Conservation (phyloP, 2,113 vertebrate genomes). For the Thinocorus orbignyianus region DNA sequence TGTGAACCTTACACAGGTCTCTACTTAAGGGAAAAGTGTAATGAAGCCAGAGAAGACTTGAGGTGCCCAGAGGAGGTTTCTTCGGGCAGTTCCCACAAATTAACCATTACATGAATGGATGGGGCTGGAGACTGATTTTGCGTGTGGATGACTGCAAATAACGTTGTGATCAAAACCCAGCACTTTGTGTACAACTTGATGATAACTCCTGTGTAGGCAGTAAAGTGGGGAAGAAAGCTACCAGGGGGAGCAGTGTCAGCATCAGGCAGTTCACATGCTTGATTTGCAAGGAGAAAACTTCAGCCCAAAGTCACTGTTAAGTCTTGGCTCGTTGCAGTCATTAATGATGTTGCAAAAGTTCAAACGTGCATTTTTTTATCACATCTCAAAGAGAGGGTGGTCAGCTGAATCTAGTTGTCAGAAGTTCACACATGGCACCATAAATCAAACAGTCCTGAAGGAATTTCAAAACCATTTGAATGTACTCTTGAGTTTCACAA, state of each 20-base stretch:
- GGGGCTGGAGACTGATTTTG: background rate
- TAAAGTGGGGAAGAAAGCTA: fast-evolving
- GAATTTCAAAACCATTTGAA: background rate
- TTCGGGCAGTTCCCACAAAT: background rate
- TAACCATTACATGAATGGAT: too few species aligned
- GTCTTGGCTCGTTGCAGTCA: background rate
- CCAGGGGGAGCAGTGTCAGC: background rate
- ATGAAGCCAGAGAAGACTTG: background rate
- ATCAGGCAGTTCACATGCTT: background rate
- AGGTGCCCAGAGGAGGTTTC: background rate
- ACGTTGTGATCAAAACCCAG: fast-evolving
- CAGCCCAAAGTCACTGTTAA: background rate
- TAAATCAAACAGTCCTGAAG: background rate
- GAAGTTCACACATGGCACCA: background rate
- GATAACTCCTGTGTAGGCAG: background rate
- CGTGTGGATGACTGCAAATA: fast-evolving
- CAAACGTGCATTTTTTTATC: background rate
- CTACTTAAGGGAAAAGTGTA: background rate
- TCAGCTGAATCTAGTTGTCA: background rate
- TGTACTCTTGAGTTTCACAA: background rate
- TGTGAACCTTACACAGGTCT: background rate
- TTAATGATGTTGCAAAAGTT: background rate
- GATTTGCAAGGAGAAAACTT: background rate
- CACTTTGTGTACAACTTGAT: background rate
- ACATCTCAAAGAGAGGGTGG: background rate